These are phyloP conservation scores for Myotis planiceps DNA, from an alignment of 2,797 vertebrate genomes.

Conservation along the genomic window DNA sequence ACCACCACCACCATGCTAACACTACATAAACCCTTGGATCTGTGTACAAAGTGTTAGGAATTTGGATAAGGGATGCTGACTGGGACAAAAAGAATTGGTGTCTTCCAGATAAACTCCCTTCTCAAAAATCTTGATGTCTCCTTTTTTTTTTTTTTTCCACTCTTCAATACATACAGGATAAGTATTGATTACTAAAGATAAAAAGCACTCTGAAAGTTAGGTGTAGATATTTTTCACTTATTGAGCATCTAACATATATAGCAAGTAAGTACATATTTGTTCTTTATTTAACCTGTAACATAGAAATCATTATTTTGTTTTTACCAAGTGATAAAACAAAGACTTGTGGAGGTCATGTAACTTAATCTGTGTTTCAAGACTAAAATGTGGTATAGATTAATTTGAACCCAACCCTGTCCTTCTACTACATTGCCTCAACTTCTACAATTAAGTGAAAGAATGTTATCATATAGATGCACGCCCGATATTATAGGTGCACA, in stretches of 20 bases:
- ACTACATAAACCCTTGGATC: neutral
- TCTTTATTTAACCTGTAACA: neutral
- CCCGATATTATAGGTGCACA: rapidly evolving
- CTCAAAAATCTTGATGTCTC: neutral
- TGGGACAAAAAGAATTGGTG: neutral
- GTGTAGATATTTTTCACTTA: neutral
- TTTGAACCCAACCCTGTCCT: neutral
- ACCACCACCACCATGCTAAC: neutral
- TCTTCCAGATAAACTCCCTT: neutral
- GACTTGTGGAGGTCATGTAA: neutral
- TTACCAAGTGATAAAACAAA: neutral
- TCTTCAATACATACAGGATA: neutral
- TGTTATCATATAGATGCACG: rapidly evolving
- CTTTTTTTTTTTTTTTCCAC: neutral
- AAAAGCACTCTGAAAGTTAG: neutral
- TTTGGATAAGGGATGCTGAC: neutral
- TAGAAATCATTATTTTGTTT: neutral
- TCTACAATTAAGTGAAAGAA: neutral
- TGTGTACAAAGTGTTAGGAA: neutral
- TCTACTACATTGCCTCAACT: neutral
- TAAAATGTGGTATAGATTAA: neutral
- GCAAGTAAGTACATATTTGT: neutral
- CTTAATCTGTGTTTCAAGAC: neutral
- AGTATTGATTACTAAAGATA: neutral
- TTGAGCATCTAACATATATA: neutral